Evolutionary conservation across 2,797 vertebrate genomes (phyloP).

Genomic region (Myripristis murdjan): DNA sequence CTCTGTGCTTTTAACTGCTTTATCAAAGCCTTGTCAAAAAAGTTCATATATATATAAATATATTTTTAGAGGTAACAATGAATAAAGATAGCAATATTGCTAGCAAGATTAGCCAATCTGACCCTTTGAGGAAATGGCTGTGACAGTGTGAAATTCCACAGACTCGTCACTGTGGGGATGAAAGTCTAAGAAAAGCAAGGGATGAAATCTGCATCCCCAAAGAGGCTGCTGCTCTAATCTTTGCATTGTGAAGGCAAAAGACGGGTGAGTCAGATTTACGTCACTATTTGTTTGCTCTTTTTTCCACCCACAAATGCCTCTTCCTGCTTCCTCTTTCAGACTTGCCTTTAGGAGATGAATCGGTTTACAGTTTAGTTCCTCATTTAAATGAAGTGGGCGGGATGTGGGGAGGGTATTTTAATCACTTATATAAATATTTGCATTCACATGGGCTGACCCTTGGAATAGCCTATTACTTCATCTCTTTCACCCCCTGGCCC

Average conservation of each 20-base stretch:
- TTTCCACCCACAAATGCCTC: conserved; percentile 81
- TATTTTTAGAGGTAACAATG: conserved; percentile 55
- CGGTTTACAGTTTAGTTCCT: conserved; percentile 82
- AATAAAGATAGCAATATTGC: conserved; percentile 51
- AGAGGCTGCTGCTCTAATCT: conserved; percentile 85
- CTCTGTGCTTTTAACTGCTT: conserved; percentile 13
- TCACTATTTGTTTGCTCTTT: conserved; percentile 85
- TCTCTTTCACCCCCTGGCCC: conserved; percentile 76
- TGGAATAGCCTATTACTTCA: conserved; percentile 83
- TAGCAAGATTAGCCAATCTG: conserved; percentile 69
- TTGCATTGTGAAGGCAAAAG: conserved; percentile 85
- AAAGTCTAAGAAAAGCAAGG: conserved; percentile 85
- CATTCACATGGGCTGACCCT: conserved; percentile 84
- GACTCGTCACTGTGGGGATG: conserved; percentile 80
- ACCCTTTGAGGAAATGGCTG: conserved; percentile 82
- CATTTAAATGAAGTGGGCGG: conserved; percentile 87
- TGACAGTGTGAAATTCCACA: conserved; percentile 86
- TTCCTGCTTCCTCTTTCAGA: conserved; percentile 84
- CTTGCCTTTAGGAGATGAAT: conserved; percentile 84
- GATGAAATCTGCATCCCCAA: conserved; percentile 82
- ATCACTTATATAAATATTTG: conserved; percentile 90
- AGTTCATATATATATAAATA: conserved; percentile 15
- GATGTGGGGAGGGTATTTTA: conserved; percentile 83
- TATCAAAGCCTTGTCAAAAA: conserved; percentile 54
- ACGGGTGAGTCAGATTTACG: conserved; percentile 88